Base-by-base conservation (phyloP, 2,888 invertebrate species). In the Lomographa bimaculata region DNA sequence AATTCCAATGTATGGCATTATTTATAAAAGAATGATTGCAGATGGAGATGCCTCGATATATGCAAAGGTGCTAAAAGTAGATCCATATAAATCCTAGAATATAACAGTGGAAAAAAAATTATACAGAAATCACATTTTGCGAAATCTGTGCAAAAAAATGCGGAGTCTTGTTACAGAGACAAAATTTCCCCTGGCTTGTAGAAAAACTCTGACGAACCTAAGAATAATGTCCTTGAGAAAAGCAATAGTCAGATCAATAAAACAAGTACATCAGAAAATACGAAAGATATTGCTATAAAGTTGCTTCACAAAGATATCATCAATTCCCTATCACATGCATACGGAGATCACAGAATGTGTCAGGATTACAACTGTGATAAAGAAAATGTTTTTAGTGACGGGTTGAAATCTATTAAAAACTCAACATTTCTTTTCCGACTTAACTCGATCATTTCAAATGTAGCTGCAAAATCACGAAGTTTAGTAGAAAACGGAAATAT, bases 1-100 rank as follows among this genome's bases (percentile, higher is more conserved):
- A 1, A 7, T 26, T 7, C 8, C 11, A n/a, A 26, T 35, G 26
- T 60, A 71, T 48, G 49, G 51, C 24, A 2, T 72, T 2, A 57
- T 58, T 12, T 73, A 64, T 40, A 48, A 29, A 1, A 42, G 50
- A 35, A 44, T 71, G 18, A 53, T 74, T 5, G 69, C 66, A n/a
- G 72, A 70, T 51, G 71, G 72, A 5, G 74, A 76, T 39, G 60
- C 63, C 5, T 67, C 59, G 5, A 69, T 71, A 1, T 65, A 57
- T 26, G 46, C 50, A 28, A 39, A 35, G 17, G 27, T 43, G 7
- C 26, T 46, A 6, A 7, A 25, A 14, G 19, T 26, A 5, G 32
- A 37, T 1, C 54, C 60, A 3, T 57, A 61, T n/a, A n/a, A n/a
- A n/a, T n/a, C n/a, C 36, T 26, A 32, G 3, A 30, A 19, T 5